These are phyloP conservation scores for Pteropus alecto DNA, from an alignment of 2,113 vertebrate genomes.

Conservation along the genomic window DNA sequence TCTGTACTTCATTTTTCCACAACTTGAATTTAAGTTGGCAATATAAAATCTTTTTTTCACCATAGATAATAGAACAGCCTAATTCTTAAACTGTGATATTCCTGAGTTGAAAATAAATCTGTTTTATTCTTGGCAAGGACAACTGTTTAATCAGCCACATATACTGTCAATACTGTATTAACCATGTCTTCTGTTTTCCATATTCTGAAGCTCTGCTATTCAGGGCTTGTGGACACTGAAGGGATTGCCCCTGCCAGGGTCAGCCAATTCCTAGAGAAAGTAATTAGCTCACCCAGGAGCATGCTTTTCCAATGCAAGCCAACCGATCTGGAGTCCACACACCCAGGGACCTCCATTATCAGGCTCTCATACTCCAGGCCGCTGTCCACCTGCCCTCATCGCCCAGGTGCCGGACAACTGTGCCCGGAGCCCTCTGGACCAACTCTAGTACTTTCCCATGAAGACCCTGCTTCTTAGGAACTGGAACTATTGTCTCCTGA, in stretches of 20 bases:
- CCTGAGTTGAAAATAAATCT: not conserved
- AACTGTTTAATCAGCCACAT: not conserved
- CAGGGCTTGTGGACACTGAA: not conserved
- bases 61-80: not conserved
- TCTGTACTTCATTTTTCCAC: not conserved
- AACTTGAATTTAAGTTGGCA: not conserved
- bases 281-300: not conserved
- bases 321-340: not conserved
- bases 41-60: not conserved
- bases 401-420: not conserved
- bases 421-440: not conserved
- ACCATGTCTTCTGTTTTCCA: not conserved
- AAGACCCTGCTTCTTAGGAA: not conserved
- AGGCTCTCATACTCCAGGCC: not conserved
- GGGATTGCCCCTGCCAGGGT: fast-evolving
- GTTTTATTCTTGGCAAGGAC: not conserved
- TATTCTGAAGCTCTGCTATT: not conserved
- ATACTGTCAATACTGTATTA: not conserved
- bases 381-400: not conserved
- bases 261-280: not conserved
- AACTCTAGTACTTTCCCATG: not conserved
- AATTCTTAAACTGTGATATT: not conserved
- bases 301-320: not conserved
- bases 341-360: not conserved
- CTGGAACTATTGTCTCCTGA: not conserved